A percentile compares a stretch with the other conserved stretches of the same genome.
These are phyloP conservation scores for Accipiter cooperii DNA, from an alignment of 2,113 vertebrate genomes.

Conservation along the genomic window DNA sequence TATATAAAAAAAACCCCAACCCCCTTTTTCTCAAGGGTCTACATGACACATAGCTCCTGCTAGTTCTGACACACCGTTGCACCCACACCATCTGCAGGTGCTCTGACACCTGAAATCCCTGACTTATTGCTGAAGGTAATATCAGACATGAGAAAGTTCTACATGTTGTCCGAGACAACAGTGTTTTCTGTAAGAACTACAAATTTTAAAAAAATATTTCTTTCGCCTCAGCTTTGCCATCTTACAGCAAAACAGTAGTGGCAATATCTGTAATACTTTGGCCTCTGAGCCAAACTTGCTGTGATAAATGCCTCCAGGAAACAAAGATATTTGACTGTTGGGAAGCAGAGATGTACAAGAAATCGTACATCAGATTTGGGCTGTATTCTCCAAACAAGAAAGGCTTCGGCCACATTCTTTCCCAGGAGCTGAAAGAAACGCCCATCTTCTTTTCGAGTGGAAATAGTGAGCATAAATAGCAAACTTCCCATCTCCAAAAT, in stretches of 20 bases:
- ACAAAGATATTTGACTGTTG: background rate
- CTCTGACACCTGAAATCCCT: background rate
- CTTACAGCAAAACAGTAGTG: background rate
- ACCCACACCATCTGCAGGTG: too few relatives aligned
- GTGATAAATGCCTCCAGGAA: background rate
- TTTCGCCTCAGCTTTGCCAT: background rate
- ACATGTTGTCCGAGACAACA: background rate
- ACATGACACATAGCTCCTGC: background rate
- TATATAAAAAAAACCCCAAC: fast-evolving
- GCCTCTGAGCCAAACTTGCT: background rate
- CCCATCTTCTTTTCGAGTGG: background rate
- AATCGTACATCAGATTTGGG: background rate
- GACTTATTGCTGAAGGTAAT: too few relatives aligned
- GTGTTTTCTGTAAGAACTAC: background rate
- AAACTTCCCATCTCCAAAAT: background rate
- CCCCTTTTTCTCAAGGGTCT: background rate
- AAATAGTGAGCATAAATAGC: background rate
- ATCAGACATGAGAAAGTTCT: background rate
- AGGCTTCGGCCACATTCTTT: background rate
- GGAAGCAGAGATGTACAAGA: background rate
- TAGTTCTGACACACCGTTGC: background rate
- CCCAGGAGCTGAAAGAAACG: background rate
- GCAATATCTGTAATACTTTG: background rate
- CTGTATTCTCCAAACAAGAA: background rate
- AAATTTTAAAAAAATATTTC: background rate